phyloP scores from a whole-genome alignment of 1,140 invertebrate species.

The Eumeta japonica region DNA sequence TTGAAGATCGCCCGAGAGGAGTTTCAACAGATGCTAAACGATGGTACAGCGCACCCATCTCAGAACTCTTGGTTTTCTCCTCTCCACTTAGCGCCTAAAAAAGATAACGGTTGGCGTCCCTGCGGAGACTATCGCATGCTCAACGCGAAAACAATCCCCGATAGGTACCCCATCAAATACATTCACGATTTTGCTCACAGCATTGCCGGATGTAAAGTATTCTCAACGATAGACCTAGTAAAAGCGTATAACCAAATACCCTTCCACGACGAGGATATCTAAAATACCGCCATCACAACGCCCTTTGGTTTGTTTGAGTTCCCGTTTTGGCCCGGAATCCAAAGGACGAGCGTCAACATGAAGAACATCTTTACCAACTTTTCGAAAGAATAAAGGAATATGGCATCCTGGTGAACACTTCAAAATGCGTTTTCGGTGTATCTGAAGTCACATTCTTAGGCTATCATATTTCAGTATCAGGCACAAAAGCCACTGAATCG shows the following conservation, averaged over 20 bases:
- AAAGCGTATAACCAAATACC: slow-evolving; percentile 33
- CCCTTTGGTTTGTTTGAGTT: slow-evolving; percentile 30
- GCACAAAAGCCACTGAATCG: too few species aligned
- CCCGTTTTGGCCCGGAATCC: slow-evolving; percentile 35
- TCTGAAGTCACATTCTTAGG: too few species aligned
- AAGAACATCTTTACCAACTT: too few species aligned
- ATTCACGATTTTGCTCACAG: slow-evolving; percentile 34
- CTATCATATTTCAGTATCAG: too few species aligned
- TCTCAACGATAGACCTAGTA: too few species aligned
- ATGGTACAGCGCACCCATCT: slow-evolving; percentile 22
- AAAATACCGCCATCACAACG: slow-evolving; percentile 36
- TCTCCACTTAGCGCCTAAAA: slow-evolving; percentile 6
- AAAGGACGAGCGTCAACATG: slow-evolving; percentile 31
- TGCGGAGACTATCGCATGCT: slow-evolving; percentile 17
- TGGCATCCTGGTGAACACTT: too few species aligned
- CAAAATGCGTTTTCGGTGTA: too few species aligned
- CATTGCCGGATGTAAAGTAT: too few species aligned
- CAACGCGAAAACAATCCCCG: slow-evolving; percentile 21
- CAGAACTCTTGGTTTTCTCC: slow-evolving; percentile 25
- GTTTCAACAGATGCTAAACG: too few species aligned
- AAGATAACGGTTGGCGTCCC: slow-evolving; percentile 9
- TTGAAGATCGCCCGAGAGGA: too few species aligned
- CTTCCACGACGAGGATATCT: slow-evolving; percentile 21
- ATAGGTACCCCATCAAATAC: too few species aligned
- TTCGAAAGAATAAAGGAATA: too few species aligned